Percentiles rank a stretch among this genome's conserved stretches.
Conservation (phyloP, 2,888 invertebrate species). For the Caradrina kadenii region DNA sequence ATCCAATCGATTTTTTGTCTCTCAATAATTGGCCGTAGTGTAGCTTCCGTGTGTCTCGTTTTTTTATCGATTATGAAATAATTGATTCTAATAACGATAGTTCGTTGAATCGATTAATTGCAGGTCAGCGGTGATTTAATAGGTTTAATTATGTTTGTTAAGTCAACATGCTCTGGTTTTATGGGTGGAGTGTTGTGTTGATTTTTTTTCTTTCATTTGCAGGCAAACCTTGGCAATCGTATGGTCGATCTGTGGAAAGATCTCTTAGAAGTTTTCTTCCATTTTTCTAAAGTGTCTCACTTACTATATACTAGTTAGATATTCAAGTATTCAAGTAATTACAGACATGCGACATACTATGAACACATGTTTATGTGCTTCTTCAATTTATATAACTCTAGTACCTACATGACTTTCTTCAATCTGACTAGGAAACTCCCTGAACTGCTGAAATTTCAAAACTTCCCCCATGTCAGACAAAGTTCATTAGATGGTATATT, state of each 20-base stretch:
- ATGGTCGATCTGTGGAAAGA: not conserved
- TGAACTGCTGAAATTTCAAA: not conserved
- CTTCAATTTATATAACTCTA: too few species aligned
- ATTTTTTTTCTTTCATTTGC: constrained; percentile 1
- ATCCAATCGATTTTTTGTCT: constrained; percentile 76
- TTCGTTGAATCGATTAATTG: constrained; percentile 81
- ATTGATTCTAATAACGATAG: constrained; percentile 78
- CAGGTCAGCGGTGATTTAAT: constrained; percentile 74
- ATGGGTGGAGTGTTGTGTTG: constrained; percentile 23
- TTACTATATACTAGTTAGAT: too few species aligned
- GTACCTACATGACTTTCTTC: not conserved
- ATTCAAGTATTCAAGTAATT: not conserved
- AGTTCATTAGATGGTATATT: constrained; percentile 21
- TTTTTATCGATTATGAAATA: constrained; percentile 80
- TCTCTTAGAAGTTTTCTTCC: too few species aligned
- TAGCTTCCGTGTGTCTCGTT: constrained; percentile 83
- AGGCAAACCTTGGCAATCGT: not conserved
- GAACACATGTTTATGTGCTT: too few species aligned
- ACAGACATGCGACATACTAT: not conserved
- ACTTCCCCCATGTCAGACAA: constrained; percentile 2
- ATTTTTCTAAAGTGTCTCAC: not conserved
- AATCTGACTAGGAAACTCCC: not conserved
- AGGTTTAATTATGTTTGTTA: constrained; percentile 52
- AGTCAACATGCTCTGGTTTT: constrained; percentile 35
- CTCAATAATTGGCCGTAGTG: constrained; percentile 75